These are phyloP conservation scores for Aquatica leii DNA, from an alignment of 2,888 invertebrate species.

Conservation along the genomic window DNA sequence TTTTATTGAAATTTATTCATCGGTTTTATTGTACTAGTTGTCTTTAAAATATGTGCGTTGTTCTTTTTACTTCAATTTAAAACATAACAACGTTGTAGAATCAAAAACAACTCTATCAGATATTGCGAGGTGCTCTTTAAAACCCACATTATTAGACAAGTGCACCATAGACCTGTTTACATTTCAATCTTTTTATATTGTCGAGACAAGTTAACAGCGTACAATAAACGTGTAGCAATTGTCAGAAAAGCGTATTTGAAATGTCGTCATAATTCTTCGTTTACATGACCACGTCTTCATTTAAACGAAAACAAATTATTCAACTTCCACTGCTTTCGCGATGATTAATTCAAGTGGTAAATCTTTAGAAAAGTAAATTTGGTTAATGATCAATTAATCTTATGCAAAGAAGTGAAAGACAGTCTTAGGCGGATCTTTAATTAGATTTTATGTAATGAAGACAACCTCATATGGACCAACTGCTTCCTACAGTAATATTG, in stretches of 20 bases:
- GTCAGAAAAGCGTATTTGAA: constrained; percentile 1
- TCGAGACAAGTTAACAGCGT: constrained; percentile 5
- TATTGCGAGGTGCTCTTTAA: not conserved
- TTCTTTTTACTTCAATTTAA: no score
- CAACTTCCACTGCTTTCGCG: no score
- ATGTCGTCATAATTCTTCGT: no score
- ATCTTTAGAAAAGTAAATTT: no score
- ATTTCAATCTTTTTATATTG: constrained; percentile 4
- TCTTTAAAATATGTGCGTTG: no score
- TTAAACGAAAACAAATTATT: no score
- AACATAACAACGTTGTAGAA: no score
- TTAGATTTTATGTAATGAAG: constrained; percentile 10
- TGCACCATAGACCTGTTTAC: not conserved
- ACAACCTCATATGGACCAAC: constrained; percentile 2
- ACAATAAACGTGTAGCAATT: constrained; percentile 6
- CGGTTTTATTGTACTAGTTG: no score
- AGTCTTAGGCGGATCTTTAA: not conserved
- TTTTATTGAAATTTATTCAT: no score
- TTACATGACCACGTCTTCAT: no score
- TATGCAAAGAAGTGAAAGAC: not conserved
- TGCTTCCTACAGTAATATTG: constrained; percentile 6
- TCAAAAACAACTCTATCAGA: no score
- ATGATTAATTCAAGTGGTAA: no score
- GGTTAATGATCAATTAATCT: not conserved
- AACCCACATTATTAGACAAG: not conserved